Base-by-base conservation (phyloP, 2,888 invertebrate species). In the Drosophila yooni region DNA sequence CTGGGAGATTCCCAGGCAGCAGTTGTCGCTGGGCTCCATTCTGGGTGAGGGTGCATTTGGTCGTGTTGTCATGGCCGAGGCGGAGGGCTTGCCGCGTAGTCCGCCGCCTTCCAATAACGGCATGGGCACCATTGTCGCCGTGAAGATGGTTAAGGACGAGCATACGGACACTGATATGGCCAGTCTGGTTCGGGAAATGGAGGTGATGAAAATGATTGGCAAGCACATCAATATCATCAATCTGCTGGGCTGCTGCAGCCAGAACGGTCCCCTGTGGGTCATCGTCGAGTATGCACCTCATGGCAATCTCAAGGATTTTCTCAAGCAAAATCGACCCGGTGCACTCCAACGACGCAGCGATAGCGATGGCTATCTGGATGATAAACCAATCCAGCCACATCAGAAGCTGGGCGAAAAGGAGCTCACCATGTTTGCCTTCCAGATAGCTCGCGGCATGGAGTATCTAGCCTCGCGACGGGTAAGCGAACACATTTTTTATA, bases 31-130 rank as follows among this genome's bases (percentile, higher is more conserved):
- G 5, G 97, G 98, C 0, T 96, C 97, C 85, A 96, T 96, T 46
- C 94, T 99, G 7, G 99, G 99, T 0, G 99, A 99, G 91, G 99
- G 99, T 1, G 99, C 99, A n/a, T 99, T 99, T 91, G 99, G 99
- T 0, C 97, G 98, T 89, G 99, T 99, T 0, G 96, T 98, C 36
- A 96, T 97, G 92, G 98, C 97, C 0, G 97, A 98, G 88, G 97
- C 97, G 0, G 96, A 96, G 2, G 79, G 79, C 1, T 59, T 92
- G 36, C 81, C 89, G 0, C 77, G 89, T 10, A 69, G 81, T 50
- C 83, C 81, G 4, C 56, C 74, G 4, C 52, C 79, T 1, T 74
- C 67, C 3, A 59, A 70, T 6, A 71, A 29, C 27, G 56, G 46
- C 27, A 74, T 67, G 71, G 95, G 95, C 11, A 88, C 83, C n/a